phyloP scores from a whole-genome alignment of 2,888 invertebrate genomes.

The Agrenia bidenticulata region DNA sequence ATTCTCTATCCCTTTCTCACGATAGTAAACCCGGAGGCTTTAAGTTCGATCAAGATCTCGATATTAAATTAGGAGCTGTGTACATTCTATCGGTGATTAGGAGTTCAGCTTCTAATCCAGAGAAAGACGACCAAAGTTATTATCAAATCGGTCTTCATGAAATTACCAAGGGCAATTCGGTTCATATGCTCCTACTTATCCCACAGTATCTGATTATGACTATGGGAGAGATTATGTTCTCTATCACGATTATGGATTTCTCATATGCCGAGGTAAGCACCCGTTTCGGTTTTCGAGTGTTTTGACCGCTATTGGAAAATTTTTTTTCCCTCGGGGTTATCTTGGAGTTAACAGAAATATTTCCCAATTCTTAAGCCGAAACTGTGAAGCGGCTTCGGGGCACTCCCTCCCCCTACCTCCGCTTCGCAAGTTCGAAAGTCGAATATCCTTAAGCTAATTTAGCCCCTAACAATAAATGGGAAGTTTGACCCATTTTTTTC shows the following conservation, averaged over 20 bases:
- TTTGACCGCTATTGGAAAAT: background rate
- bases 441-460: too few relatives aligned
- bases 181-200: slow-evolving; percentile 81
- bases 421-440: too few relatives aligned
- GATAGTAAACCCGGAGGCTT: background rate
- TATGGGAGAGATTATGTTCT: slow-evolving; percentile 89
- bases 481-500: too few relatives aligned
- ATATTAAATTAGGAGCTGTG: slow-evolving; percentile 65
- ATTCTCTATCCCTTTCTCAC: slow-evolving; percentile 7
- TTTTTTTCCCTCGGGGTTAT: background rate
- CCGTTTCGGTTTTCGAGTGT: background rate
- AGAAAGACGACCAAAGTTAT: background rate
- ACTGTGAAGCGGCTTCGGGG: too few relatives aligned
- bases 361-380: too few relatives aligned
- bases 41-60: slow-evolving; percentile 8
- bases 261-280: slow-evolving; percentile 75
- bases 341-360: too few relatives aligned
- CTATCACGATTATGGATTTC: slow-evolving; percentile 92
- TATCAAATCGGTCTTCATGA: slow-evolving; percentile 23
- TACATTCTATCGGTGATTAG: slow-evolving; percentile 62
- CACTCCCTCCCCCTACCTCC: too few relatives aligned
- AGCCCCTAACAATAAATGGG: too few relatives aligned
- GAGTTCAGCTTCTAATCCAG: slow-evolving; percentile 48
- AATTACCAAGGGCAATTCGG: slow-evolving; percentile 68
- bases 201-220: slow-evolving; percentile 93